phyloP scores from a whole-genome alignment of 2,888 invertebrate species.

The Pristionchus japonicus region DNA sequence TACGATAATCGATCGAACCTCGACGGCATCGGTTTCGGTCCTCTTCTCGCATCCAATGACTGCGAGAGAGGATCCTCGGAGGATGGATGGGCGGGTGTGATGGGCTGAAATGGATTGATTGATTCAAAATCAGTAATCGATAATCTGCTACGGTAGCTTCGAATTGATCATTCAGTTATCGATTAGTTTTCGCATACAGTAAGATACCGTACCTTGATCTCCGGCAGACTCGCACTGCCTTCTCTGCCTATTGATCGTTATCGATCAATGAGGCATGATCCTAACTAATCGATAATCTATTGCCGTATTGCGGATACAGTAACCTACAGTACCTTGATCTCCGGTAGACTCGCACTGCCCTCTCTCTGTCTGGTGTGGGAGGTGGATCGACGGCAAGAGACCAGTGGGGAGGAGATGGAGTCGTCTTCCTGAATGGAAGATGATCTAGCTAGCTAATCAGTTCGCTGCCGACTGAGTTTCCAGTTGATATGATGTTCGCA shows the following conservation, averaged over 20 bases:
- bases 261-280: neutral
- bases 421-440: slow-evolving; percentile 16
- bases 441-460: too few relatives aligned
- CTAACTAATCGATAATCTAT: too few relatives aligned
- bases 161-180: too few relatives aligned
- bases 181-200: neutral
- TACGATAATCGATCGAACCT: neutral
- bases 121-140: neutral
- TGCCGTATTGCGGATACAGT: neutral
- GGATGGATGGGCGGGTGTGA: neutral
- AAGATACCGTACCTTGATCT: neutral
- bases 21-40: neutral
- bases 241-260: neutral
- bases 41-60: slow-evolving; percentile 8
- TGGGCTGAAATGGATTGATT: neutral
- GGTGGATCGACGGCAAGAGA: neutral
- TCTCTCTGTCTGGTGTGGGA: neutral
- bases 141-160: too few relatives aligned
- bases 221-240: neutral
- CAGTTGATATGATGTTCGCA: too few relatives aligned
- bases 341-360: slow-evolving; percentile 37
- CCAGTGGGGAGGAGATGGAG: neutral
- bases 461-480: too few relatives aligned
- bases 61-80: slow-evolving; percentile 1
- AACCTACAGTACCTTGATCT: slow-evolving; percentile 25